phyloP scores from a whole-genome alignment of 2,888 invertebrate genomes.

The Machimus rusticus region DNA sequence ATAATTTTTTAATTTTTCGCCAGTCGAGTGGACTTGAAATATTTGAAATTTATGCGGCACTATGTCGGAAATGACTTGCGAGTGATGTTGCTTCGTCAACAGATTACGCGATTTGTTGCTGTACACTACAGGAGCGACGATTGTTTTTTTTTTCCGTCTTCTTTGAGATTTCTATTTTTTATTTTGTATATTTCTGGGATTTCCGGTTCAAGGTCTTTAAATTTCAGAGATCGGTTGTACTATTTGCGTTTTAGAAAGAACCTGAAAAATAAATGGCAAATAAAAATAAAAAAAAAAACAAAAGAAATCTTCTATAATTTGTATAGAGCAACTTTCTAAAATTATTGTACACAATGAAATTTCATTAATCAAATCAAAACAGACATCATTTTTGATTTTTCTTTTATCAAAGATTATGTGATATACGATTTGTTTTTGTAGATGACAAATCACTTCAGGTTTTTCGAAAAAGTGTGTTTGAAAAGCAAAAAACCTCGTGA shows the following conservation, averaged over 20 bases:
- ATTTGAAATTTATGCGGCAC: not conserved
- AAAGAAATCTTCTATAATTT: not conserved
- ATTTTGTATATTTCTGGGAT: not conserved
- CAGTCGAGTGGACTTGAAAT: not conserved
- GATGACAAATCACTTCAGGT: too few relatives aligned
- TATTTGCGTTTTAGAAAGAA: not conserved
- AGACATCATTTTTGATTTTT: too few relatives aligned
- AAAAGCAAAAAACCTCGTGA: too few relatives aligned
- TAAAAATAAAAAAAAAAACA: not conserved
- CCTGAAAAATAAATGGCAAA: not conserved
- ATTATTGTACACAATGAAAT: too few relatives aligned
- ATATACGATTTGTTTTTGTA: too few relatives aligned
- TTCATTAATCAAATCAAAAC: too few relatives aligned
- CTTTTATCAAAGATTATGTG: too few relatives aligned
- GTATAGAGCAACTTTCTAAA: too few relatives aligned
- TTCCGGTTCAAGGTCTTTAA: not conserved
- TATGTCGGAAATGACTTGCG: not conserved
- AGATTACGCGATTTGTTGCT: not conserved
- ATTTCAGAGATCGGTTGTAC: not conserved
- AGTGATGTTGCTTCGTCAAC: not conserved
- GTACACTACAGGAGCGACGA: not conserved
- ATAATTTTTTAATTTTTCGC: not conserved
- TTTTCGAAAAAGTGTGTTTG: too few relatives aligned
- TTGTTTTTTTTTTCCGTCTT: not conserved
- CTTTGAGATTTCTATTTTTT: not conserved